Conservation (phyloP, 2,797 vertebrate genomes). For the Thripadectes ignobilis region DNA sequence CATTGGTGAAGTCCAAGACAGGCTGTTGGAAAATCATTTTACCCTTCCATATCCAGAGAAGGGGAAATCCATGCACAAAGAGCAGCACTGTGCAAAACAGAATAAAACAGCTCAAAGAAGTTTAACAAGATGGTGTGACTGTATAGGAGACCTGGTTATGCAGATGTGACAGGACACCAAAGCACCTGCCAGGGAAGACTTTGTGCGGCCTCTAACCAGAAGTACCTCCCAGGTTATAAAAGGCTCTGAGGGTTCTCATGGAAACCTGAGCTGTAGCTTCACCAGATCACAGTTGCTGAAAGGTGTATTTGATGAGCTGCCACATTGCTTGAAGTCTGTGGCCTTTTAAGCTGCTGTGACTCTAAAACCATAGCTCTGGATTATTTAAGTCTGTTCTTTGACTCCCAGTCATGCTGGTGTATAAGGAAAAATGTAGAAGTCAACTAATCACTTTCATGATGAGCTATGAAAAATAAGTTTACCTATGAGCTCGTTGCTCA, state of each 20-base stretch:
- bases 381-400: not conserved
- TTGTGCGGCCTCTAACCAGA: not conserved
- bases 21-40: not conserved
- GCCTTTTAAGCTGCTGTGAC: not conserved
- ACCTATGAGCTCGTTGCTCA: not conserved
- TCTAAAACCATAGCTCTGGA: not conserved
- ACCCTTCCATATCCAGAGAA: not conserved
- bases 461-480: not conserved
- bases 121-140: too few species aligned
- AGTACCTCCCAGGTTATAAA: not conserved
- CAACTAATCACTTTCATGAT: not conserved
- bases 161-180: not conserved
- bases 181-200: not conserved
- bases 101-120: not conserved
- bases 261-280: not conserved
- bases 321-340: not conserved
- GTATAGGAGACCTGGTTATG: not conserved
- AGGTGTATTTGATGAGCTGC: not conserved
- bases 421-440: not conserved
- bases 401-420: not conserved
- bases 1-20: not conserved
- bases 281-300: accelerated
- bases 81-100: not conserved
- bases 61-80: not conserved
- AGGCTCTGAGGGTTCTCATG: not conserved